Conservation (phyloP, 2,888 invertebrate species). For the Ornithoptera alexandrae region DNA sequence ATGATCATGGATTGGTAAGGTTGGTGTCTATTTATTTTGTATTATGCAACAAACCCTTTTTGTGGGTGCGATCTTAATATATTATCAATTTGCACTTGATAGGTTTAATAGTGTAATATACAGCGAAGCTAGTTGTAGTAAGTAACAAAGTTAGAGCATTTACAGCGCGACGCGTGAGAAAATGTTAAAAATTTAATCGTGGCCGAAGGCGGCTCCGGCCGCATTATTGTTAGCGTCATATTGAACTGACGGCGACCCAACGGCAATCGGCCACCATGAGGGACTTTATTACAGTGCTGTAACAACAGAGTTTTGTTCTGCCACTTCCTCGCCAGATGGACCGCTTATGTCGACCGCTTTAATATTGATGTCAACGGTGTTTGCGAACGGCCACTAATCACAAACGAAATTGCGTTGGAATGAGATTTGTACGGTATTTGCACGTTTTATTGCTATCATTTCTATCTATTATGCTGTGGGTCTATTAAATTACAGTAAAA, state of each 20-base stretch:
- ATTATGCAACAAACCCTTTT: neutral
- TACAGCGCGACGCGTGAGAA: slow-evolving; percentile 20
- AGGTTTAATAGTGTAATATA: neutral
- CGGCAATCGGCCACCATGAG: slow-evolving; percentile 36
- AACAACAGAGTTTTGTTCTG: slow-evolving; percentile 36
- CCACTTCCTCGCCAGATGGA: slow-evolving; percentile 7
- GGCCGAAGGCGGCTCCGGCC: slow-evolving; percentile 45
- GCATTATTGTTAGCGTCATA: slow-evolving; percentile 65
- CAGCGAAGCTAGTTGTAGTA: neutral
- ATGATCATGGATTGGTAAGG: too few relatives aligned
- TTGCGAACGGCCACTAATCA: slow-evolving; percentile 19
- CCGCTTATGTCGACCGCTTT: slow-evolving; percentile 11
- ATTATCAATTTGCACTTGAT: neutral
- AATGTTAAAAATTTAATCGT: slow-evolving; percentile 67
- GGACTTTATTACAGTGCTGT: slow-evolving; percentile 41
- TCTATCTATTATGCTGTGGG: slow-evolving; percentile 7
- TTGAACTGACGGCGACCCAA: slow-evolving; percentile 55
- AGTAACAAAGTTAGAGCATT: slow-evolving; percentile 4
- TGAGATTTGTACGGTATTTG: slow-evolving; percentile 12
- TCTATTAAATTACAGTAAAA: neutral
- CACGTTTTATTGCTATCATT: slow-evolving; percentile 10
- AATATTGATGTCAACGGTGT: slow-evolving; percentile 12
- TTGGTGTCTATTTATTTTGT: neutral
- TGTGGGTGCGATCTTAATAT: neutral
- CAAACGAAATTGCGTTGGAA: slow-evolving; percentile 16